These are phyloP conservation scores for Trichosurus vulpecula DNA, from an alignment of 2,797 vertebrate genomes.

Conservation along the genomic window DNA sequence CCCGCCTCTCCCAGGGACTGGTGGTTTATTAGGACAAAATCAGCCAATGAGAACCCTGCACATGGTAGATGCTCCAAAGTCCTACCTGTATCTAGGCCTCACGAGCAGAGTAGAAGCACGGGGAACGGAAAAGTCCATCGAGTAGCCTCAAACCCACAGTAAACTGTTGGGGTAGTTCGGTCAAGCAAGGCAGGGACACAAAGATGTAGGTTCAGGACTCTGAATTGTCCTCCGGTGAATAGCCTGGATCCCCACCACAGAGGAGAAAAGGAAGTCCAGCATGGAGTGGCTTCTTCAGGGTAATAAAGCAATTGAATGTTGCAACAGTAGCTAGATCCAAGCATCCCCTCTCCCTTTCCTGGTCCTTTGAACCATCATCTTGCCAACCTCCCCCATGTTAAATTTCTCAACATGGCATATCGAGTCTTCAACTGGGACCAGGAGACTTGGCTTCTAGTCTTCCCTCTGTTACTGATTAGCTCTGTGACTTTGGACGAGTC, in stretches of 20 bases:
- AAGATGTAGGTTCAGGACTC: background rate
- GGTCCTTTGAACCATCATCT: background rate
- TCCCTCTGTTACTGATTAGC: background rate
- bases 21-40: background rate
- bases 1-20: background rate
- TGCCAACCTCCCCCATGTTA: background rate
- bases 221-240: background rate
- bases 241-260: background rate
- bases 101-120: background rate
- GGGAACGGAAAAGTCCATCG: background rate
- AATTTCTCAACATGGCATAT: background rate
- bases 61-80: background rate
- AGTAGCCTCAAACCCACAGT: background rate
- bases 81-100: background rate
- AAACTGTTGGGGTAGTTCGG: background rate
- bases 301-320: background rate
- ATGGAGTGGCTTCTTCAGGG: background rate
- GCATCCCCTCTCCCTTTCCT: background rate
- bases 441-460: background rate
- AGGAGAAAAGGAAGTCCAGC: background rate
- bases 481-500: background rate
- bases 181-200: background rate
- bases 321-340: background rate
- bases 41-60: background rate
- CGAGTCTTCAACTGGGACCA: too few species aligned